phyloP scores from a whole-genome alignment of 2,113 vertebrate species.

The Barnardius zonarius region DNA sequence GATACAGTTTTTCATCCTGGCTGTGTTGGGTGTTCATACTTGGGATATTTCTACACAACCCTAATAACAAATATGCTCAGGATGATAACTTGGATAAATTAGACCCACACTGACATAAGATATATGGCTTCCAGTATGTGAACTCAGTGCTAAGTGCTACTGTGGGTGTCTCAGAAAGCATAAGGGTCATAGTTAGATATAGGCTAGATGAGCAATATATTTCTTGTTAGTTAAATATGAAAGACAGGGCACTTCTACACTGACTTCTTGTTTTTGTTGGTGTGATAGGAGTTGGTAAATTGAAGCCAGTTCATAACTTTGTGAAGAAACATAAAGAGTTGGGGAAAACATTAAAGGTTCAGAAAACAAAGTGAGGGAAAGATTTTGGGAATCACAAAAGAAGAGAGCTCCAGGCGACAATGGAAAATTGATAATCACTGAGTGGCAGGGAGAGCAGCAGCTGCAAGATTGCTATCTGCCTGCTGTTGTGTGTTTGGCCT shows the following conservation, averaged over 20 bases:
- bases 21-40: not conserved
- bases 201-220: not conserved
- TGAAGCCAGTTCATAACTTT: not conserved
- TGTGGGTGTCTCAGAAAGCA: not conserved
- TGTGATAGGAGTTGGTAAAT: not conserved
- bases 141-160: not conserved
- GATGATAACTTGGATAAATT: not conserved
- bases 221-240: not conserved
- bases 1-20: accelerated
- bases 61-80: not conserved
- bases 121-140: not conserved
- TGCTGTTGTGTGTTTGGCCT: not conserved
- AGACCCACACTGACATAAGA: not conserved
- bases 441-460: not conserved
- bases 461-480: not conserved
- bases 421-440: not conserved
- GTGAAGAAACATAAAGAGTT: not conserved
- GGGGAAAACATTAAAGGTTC: not conserved
- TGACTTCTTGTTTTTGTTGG: not conserved
- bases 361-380: not conserved
- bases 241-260: not conserved
- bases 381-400: not conserved
- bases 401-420: not conserved
- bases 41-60: not conserved
- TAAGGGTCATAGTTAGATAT: not conserved